phyloP scores from a whole-genome alignment of 2,888 invertebrate species.

The Melangyna quadrimaculata region DNA sequence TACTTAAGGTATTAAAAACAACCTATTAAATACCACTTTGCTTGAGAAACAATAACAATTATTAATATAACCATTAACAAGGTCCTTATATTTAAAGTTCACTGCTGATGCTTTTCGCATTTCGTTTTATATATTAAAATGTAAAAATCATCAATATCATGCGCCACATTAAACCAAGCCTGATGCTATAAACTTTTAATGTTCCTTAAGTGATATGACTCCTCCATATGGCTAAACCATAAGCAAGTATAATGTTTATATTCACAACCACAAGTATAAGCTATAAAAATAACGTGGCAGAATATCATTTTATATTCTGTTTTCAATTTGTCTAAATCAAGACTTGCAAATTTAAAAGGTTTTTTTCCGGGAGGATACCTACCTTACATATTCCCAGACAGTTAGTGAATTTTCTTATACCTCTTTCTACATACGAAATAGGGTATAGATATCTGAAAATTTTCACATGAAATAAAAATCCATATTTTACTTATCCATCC shows the following conservation, averaged over 20 bases:
- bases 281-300: constrained; percentile 62
- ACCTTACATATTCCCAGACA: too few relatives aligned
- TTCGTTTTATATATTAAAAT: neutral
- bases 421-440: neutral
- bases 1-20: neutral
- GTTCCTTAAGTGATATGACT: constrained; percentile 62
- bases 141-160: constrained; percentile 23
- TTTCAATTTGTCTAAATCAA: constrained; percentile 75
- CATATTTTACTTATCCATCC: constrained; percentile 57
- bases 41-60: neutral
- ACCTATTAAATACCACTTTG: neutral
- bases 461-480: constrained; percentile 60
- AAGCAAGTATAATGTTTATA: neutral
- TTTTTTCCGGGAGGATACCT: constrained; percentile 22
- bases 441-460: constrained; percentile 38
- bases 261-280: constrained; percentile 51
- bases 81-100: constrained; percentile 34
- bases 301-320: constrained; percentile 66
- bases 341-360: constrained; percentile 73
- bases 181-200: constrained; percentile 48
- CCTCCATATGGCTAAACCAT: constrained; percentile 8
- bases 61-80: constrained; percentile 42
- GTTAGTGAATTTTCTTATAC: constrained; percentile 11
- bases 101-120: neutral
- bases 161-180: constrained; percentile 27